phyloP scores from a whole-genome alignment of 2,113 vertebrate species.

The Dasypus novemcinctus region DNA sequence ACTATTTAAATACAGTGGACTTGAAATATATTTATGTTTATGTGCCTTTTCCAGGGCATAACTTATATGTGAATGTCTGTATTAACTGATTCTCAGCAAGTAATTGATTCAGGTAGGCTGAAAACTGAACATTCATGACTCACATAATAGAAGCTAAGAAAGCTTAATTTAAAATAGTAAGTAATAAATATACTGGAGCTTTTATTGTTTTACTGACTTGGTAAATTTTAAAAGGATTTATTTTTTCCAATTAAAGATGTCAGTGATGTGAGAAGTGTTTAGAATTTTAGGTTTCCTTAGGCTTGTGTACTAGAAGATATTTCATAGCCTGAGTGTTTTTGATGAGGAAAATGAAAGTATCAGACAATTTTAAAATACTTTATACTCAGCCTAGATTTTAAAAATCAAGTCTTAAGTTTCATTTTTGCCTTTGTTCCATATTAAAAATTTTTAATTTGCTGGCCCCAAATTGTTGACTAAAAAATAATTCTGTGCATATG shows the following conservation, averaged over 20 bases:
- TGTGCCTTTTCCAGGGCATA: not conserved
- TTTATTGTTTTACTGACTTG: conserved; percentile 41
- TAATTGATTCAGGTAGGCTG: not conserved
- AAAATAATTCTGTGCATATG: not conserved
- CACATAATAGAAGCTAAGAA: conserved; percentile 7
- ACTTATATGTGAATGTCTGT: not conserved
- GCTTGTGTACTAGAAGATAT: not conserved
- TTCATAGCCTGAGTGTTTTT: conserved; percentile 31
- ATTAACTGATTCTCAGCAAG: conserved; percentile 10
- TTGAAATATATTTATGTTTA: conserved; percentile 15
- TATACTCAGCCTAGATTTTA: conserved; percentile 1
- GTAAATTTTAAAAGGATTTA: conserved; percentile 5
- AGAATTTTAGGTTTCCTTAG: not conserved
- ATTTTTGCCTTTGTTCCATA: not conserved
- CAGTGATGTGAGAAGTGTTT: not conserved
- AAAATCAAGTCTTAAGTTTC: not conserved
- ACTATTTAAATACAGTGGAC: conserved; percentile 13
- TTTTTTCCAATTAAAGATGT: conserved; percentile 39
- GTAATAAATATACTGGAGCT: not conserved
- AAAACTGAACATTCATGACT: not conserved
- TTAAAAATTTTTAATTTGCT: conserved; percentile 38
- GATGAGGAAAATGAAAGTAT: conserved; percentile 21
- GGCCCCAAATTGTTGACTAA: not conserved
- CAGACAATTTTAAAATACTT: not conserved
- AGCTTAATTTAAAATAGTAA: conserved; percentile 26